Evolutionary conservation across 2,888 invertebrate genomes (phyloP).

Genomic region (Fragum fragum): DNA sequence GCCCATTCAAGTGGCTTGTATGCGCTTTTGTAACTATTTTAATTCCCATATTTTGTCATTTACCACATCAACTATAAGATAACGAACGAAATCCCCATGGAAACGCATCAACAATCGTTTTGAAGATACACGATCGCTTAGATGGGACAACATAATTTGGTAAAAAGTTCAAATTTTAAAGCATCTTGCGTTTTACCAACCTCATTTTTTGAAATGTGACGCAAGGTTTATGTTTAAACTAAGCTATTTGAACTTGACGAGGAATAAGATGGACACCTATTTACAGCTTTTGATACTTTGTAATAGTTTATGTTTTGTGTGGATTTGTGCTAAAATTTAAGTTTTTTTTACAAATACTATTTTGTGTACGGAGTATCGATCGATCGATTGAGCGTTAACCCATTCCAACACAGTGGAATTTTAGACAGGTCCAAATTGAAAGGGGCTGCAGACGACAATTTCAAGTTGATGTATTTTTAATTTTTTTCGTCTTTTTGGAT

Average conservation of each 20-base stretch:
- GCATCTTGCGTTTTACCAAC: neutral
- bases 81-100: conserved; percentile 30
- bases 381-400: too few species aligned
- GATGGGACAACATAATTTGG: neutral
- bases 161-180: conserved; percentile 6
- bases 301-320: neutral
- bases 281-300: neutral
- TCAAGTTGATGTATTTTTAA: too few species aligned
- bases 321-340: too few species aligned
- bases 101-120: conserved; percentile 41
- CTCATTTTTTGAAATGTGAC: neutral
- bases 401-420: too few species aligned
- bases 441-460: too few species aligned
- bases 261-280: neutral
- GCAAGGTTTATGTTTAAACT: neutral
- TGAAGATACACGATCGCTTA: conserved; percentile 19
- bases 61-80: conserved; percentile 35
- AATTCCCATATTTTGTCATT: conserved; percentile 19
- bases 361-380: too few species aligned
- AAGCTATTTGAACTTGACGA: neutral
- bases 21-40: neutral
- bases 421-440: too few species aligned
- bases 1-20: conserved; percentile 35
- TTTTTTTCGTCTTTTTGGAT: too few species aligned
- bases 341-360: too few species aligned